Conservation (phyloP, 2,113 vertebrate genomes). For the Pseudorasbora parva region DNA sequence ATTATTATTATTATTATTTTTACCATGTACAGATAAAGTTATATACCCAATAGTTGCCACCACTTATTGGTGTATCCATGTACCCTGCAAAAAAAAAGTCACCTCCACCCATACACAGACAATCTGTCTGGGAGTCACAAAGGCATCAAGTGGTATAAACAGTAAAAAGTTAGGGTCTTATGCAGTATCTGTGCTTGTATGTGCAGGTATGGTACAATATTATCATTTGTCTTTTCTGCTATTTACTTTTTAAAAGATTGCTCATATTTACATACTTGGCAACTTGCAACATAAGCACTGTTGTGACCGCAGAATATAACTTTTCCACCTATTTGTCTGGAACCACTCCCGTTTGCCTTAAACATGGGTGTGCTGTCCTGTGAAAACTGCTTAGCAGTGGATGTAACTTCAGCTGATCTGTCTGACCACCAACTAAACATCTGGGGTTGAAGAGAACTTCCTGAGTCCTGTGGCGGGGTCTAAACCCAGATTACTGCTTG, state of each 20-base stretch:
- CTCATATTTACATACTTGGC: constrained; percentile 20
- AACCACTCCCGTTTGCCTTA: constrained; percentile 12
- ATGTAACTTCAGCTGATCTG: constrained; percentile 34
- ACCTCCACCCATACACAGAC: neutral
- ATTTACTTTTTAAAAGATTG: neutral
- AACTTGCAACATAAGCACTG: neutral
- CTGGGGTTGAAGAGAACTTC: constrained; percentile 14
- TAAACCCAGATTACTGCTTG: constrained; percentile 21
- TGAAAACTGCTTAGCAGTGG: constrained; percentile 30
- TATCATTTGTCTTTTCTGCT: neutral
- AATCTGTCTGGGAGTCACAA: neutral
- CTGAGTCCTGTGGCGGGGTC: neutral
- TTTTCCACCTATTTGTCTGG: constrained; percentile 13
- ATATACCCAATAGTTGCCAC: neutral
- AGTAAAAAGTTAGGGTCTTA: neutral
- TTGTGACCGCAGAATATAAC: neutral
- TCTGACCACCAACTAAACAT: constrained; percentile 38
- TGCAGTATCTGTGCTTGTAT: neutral
- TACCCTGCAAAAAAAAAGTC: neutral
- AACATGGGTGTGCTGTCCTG: neutral
- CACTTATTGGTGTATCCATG: neutral
- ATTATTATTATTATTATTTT: too few species aligned
- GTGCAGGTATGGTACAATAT: neutral
- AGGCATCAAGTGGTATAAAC: neutral
- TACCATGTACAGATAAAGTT: neutral